Evolutionary conservation across 2,113 vertebrate genomes (phyloP), one percentile per base, ranked within the genome.

Genomic region (Herpetotheres cachinnans): DNA sequence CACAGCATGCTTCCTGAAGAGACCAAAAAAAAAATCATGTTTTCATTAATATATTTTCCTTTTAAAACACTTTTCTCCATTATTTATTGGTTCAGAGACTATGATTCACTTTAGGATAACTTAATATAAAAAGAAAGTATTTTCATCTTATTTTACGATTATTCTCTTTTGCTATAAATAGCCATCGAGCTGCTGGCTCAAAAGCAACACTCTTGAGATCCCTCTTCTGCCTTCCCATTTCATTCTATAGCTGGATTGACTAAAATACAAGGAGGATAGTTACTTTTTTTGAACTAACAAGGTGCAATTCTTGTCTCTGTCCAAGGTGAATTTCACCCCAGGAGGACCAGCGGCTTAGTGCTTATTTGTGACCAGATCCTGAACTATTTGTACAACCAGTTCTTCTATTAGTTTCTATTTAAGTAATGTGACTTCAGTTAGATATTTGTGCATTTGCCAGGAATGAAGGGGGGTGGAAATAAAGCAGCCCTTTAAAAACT

Each of bases 371-470:
- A 95, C 67, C 49, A 95, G 77, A 82, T 73, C 70, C 83, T 80
- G 62, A 76, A 91, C n/a, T 46, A 63, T 59, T 89, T 76, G 89
- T 86, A 93, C 73, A 94, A 96, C 40, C 74, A 91, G n/a, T 42
- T 85, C 62, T 93, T 91, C 89, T 89, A 77, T 69, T 95, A 89
- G 54, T 58, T 95, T 95, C 93, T 91, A 79, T 91, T 96, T 95
- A 95, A 87, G 91, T 77, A 89, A 94, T 93, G 61, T 91, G 89
- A 94, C 73, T 96, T 97, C 84, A 96, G 94, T 82, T 77, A 87
- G 70, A 90, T 91, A 94, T 77, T 93, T 91, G 81, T 80, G 44
- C 49, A 56, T 93, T 95, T 95, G 82, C 87, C 95, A 96, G 87
- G 78, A 95, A 74, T 49, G n/a, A 80, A 82, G 13, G 2, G 9